Base-by-base conservation (phyloP, 2,888 invertebrate genomes). In the Brachyopa scutellaris region DNA sequence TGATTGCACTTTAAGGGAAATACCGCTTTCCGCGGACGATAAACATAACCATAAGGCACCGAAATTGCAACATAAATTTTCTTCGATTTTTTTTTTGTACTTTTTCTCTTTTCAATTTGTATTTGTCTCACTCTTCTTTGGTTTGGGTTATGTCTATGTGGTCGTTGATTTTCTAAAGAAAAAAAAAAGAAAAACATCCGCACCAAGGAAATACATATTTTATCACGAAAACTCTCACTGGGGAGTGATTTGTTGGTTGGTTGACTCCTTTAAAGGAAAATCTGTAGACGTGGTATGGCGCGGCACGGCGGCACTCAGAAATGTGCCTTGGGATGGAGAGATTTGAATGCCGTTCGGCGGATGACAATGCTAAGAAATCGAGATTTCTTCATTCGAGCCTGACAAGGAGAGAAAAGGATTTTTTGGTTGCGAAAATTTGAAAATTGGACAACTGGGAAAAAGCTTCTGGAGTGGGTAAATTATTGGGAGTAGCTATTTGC, bases 31-130 rank as follows among this genome's bases (percentile, higher is more conserved):
- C 49, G 15, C 40, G 33, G 62, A 62, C 61, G 72, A 61, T 72
- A 72, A 72, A 72, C 61, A 72, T 51, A 72, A 72, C 53, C 61
- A 72, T 61, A 61, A 53, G 72, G 61, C 36, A 72, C 51, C 72
- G 23, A 72, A 61, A 72, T 72, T 72, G 72, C 61, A 72, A 62
- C 61, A 72, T 72, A 72, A 72, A 72, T 72, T 72, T 53, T 31
- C 53, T 72, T 72, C 72, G 61, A 53, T 72, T 53, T 72, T 45
- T 17, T 26, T 36, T 45, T 9, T 7, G 13, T 13, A 1, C 19
- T 21, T 33, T 8, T 11, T 2, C 53, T 38, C 9, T 19, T 42
- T 31, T 51, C 51, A 7, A 53, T 31, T 53, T 33, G n/a, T 33
- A 2, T 33, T 15, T 17, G n/a, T 15, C 4, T n/a, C 4, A 1